Base-by-base conservation (phyloP, 2,113 vertebrate genomes). In the Gracilinanus agilis region DNA sequence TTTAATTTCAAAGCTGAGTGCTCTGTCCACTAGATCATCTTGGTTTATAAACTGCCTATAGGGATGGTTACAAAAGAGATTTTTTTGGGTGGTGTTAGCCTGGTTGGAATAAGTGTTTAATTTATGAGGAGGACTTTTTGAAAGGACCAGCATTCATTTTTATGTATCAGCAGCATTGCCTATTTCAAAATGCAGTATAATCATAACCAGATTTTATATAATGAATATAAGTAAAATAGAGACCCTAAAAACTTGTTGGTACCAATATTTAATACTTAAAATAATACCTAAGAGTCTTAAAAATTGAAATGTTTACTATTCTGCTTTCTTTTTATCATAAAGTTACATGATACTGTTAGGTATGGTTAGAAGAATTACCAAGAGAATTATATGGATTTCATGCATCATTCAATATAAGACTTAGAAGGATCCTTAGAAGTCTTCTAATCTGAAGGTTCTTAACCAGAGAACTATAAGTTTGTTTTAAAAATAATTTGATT, bases 41-140 rank as follows among this genome's bases (percentile, higher is more conserved):
- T 94, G 34, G 29, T 54, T 95, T 40, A 89, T 67, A 90, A 96
- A 93, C 3, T 27, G 54, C 16, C 29, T n/a, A 55, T 90, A 55
- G 91, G 90, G 54, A 90, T 13, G 90, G 90, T 67, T 89, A 54
- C 91, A 93, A 94, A 53, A 67, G 61, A 67, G 90, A 90, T n/a
- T 67, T 24, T 96, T 94, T 94, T 91, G 23, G 92, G 4, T 92
- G 91, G 56, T 49, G 0, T 3, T n/a, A 75, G 34, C 7, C 34
- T 34, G 67, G 55, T 27, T 90, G 53, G 3, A 94, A 49, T 90
- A 67, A 93, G 5, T 8, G 19, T 54, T 92, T 54, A 83, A 34
- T 44, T 1, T 56, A 23, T 44, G 25, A 75, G 2, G 4, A 2
- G 75, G 19, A 34, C 1, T 54, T 8, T 89, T 92, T 96, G 23